Evolutionary conservation across 2,888 invertebrate genomes (phyloP).

Genomic region (Eueremaeus valkanovi): DNA sequence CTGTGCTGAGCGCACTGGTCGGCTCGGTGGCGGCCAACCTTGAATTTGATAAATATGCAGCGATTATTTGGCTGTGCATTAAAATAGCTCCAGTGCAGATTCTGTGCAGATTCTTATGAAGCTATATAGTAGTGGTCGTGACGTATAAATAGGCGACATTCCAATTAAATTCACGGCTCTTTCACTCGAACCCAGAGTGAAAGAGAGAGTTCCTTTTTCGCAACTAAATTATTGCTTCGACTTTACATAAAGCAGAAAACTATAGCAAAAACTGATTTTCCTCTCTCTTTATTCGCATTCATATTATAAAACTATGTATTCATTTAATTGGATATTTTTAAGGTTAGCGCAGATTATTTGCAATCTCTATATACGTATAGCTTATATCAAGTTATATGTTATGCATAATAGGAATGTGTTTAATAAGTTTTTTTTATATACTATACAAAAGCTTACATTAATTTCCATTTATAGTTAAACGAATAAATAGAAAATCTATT

Average conservation of each 20-base stretch:
- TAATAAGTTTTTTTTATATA: background rate
- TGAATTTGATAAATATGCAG: conserved; percentile 35
- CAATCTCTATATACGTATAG: background rate
- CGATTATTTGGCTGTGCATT: conserved; percentile 31
- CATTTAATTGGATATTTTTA: too few relatives aligned
- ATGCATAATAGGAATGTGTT: background rate
- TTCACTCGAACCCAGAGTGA: background rate
- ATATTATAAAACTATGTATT: background rate
- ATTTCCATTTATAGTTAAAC: conserved; percentile 1
- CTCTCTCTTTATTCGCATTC: background rate
- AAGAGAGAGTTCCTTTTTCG: background rate
- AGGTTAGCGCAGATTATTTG: background rate
- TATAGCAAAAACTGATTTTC: background rate
- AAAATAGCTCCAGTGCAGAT: conserved; percentile 25
- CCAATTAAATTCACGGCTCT: conserved; percentile 27
- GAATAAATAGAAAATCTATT: background rate
- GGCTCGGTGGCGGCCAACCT: conserved; percentile 19
- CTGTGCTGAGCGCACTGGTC: background rate
- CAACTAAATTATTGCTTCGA: too few relatives aligned
- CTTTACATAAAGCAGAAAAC: background rate
- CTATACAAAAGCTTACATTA: background rate
- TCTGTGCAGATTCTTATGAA: too few relatives aligned
- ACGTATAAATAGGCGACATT: conserved; percentile 24
- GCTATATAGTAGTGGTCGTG: conserved; percentile 1
- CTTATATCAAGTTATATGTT: background rate